Percentiles rank a stretch among this genome's conserved stretches.
Conservation (phyloP, 1,140 invertebrate species). For the Frieseomelitta varia region DNA sequence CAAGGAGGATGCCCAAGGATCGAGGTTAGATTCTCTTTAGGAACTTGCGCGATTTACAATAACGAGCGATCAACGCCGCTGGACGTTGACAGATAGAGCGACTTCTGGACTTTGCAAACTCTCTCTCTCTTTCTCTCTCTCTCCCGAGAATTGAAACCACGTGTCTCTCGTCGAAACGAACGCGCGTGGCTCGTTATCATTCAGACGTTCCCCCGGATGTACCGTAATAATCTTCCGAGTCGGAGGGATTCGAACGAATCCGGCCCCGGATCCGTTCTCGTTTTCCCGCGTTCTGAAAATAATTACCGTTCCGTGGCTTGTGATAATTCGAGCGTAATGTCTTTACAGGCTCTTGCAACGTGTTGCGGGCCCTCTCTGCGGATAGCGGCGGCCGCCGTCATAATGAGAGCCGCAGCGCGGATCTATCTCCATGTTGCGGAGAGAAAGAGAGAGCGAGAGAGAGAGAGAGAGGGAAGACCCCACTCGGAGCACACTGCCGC, state of each 20-base stretch:
- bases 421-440: conserved; percentile 51
- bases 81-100: no score
- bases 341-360: conserved; percentile 31
- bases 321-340: conserved; percentile 52
- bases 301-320: conserved; percentile 35
- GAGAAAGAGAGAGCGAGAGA: conserved; percentile 23
- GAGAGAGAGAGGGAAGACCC: conserved; percentile 1
- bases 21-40: no score
- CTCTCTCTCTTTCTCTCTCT: no score
- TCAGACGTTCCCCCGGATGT: neutral
- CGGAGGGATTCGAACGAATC: no score
- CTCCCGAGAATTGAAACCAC: no score
- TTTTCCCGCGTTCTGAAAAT: conserved; percentile 44
- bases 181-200: neutral
- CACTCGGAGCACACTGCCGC: conserved; percentile 27
- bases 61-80: no score
- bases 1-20: no score
- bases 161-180: no score
- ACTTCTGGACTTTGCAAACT: no score
- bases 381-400: conserved; percentile 23
- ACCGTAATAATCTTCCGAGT: neutral
- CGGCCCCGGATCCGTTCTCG: no score
- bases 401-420: conserved; percentile 58
- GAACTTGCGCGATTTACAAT: no score
- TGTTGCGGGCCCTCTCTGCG: conserved; percentile 24